phyloP scores from a whole-genome alignment of 2,888 invertebrate species.

The Lissocephala sabroskyi region DNA sequence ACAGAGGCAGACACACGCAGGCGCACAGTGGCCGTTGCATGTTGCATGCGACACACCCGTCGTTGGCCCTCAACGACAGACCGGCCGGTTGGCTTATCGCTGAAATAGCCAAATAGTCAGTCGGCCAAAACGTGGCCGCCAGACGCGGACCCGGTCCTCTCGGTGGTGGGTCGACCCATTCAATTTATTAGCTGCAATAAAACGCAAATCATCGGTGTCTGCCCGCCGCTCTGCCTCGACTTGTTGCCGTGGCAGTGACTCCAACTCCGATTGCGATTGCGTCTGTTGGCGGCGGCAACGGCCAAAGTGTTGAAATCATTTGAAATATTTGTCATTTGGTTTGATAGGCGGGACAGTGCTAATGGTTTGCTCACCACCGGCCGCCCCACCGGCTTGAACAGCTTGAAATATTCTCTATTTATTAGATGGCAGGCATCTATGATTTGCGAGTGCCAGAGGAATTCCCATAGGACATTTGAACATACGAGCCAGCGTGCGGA shows the following conservation, averaged over 20 bases:
- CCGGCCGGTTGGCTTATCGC: constrained; percentile 35
- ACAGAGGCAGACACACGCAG: constrained; percentile 33
- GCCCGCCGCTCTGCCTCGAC: no score
- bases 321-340: constrained; percentile 64
- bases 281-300: constrained; percentile 9
- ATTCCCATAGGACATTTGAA: no score
- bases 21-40: constrained; percentile 37
- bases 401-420: no score
- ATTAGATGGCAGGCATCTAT: no score
- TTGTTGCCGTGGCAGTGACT: no score
- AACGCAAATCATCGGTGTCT: constrained; percentile 53
- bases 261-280: no score
- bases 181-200: constrained; percentile 66
- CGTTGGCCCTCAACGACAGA: no score
- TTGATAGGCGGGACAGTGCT: constrained; percentile 32
- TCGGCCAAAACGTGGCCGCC: constrained; percentile 30
- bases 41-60: constrained; percentile 30
- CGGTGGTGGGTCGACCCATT: constrained; percentile 54
- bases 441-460: no score
- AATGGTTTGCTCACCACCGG: neutral
- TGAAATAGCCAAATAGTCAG: constrained; percentile 48
- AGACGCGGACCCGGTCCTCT: constrained; percentile 10
- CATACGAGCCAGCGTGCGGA: no score
- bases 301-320: constrained; percentile 65
- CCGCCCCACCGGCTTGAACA: no score